Conservation (phyloP, 2,888 invertebrate genomes). For the Adelphocoris suturalis region DNA sequence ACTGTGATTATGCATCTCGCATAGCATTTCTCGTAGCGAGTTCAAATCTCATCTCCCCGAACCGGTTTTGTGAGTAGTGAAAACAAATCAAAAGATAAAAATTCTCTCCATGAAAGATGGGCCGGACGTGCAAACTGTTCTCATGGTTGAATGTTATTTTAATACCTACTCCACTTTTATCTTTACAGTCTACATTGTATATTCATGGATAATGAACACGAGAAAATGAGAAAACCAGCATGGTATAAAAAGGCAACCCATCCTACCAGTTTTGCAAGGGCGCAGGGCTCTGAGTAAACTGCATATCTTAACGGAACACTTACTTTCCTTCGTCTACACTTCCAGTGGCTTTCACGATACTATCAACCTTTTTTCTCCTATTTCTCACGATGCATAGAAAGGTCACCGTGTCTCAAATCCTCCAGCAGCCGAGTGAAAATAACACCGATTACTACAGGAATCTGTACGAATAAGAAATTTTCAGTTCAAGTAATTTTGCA, state of each 20-base stretch:
- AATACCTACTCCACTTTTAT: background rate
- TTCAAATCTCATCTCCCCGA: background rate
- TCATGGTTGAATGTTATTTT: background rate
- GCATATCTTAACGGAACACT: constrained; percentile 32
- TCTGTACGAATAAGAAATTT: no score
- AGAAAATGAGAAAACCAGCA: background rate
- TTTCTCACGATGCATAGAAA: background rate
- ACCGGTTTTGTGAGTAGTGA: background rate
- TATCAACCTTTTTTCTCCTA: background rate
- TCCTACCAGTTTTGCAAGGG: constrained; percentile 9
- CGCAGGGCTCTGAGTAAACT: background rate
- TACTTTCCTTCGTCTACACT: background rate
- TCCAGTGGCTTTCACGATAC: background rate
- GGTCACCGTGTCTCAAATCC: background rate
- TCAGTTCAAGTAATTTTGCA: no score
- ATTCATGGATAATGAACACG: background rate
- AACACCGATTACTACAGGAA: no score
- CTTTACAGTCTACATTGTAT: background rate
- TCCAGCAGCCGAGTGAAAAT: no score
- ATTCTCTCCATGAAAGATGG: background rate
- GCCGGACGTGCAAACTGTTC: background rate
- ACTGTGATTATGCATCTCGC: background rate
- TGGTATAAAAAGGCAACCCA: background rate
- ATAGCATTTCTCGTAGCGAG: background rate
- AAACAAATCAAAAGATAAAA: background rate